Evolutionary conservation across 1,140 invertebrate species (phyloP).

Genomic region (Zaprionus tsacasi): DNA sequence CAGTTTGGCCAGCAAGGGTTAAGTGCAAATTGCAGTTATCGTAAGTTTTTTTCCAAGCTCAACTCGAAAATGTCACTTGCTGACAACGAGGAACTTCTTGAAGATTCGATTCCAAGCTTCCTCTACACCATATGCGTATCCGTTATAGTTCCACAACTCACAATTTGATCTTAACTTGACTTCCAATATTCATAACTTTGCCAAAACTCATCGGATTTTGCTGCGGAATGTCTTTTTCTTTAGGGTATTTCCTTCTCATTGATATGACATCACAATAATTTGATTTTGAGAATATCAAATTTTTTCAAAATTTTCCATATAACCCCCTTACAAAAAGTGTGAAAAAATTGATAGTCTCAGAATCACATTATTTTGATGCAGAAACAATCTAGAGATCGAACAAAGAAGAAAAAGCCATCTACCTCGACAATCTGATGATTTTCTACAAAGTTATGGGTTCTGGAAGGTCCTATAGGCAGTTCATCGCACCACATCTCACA

Average conservation of each 20-base stretch:
- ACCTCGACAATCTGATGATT: too few relatives aligned
- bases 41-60: conserved; percentile 62
- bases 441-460: too few relatives aligned
- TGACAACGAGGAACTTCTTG: conserved; percentile 5
- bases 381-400: too few relatives aligned
- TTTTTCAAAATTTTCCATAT: too few relatives aligned
- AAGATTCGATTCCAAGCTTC: background rate
- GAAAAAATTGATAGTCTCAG: too few relatives aligned
- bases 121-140: background rate
- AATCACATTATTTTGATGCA: too few relatives aligned
- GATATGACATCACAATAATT: too few relatives aligned
- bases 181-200: background rate
- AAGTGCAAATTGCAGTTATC: conserved; percentile 83
- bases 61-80: conserved; percentile 20
- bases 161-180: background rate
- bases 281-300: too few relatives aligned
- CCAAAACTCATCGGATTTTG: background rate
- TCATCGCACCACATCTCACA: too few relatives aligned
- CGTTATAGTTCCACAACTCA: background rate
- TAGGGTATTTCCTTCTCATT: background rate
- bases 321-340: too few relatives aligned
- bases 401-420: too few relatives aligned
- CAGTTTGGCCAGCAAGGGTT: conserved; percentile 60
- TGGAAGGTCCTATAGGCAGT: too few relatives aligned
- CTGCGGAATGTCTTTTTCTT: background rate